phyloP scores from a whole-genome alignment of 2,888 invertebrate species.

The Troglohyphantes excavatus region DNA sequence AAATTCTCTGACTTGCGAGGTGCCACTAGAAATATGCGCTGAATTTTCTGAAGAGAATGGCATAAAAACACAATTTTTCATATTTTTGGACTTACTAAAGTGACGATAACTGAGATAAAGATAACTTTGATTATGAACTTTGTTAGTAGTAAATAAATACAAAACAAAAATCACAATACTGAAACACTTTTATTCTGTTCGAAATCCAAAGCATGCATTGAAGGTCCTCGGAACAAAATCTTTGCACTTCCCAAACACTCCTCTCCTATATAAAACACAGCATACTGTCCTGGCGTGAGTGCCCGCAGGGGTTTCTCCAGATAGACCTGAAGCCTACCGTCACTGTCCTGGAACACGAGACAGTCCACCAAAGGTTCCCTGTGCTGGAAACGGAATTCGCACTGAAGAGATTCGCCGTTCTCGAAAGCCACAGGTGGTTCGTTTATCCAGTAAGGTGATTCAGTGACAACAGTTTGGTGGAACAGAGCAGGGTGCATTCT shows the following conservation, averaged over 20 bases:
- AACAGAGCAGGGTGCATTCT: constrained; percentile 90
- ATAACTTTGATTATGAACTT: no score
- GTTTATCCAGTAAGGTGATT: constrained; percentile 90
- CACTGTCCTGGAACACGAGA: constrained; percentile 83
- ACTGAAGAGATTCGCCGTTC: constrained; percentile 84
- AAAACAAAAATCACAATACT: neutral
- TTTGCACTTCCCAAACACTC: constrained; percentile 94
- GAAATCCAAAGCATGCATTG: constrained; percentile 39
- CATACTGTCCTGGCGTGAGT: constrained; percentile 93
- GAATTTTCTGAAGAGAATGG: no score
- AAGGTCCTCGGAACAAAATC: constrained; percentile 84
- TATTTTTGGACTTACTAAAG: no score
- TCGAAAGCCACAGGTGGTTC: constrained; percentile 85
- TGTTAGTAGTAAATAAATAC: no score
- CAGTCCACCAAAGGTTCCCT: constrained; percentile 88
- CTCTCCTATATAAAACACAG: constrained; percentile 89
- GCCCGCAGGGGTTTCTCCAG: constrained; percentile 88
- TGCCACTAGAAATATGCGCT: no score
- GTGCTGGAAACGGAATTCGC: constrained; percentile 94
- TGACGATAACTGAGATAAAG: no score
- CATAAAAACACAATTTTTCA: no score
- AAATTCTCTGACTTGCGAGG: no score
- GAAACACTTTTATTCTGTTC: constrained; percentile 7
- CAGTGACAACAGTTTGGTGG: constrained; percentile 87
- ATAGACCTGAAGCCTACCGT: constrained; percentile 85